These are phyloP conservation scores for Peromyscus melanophrys DNA, from an alignment of 2,797 vertebrate species.

Conservation along the genomic window DNA sequence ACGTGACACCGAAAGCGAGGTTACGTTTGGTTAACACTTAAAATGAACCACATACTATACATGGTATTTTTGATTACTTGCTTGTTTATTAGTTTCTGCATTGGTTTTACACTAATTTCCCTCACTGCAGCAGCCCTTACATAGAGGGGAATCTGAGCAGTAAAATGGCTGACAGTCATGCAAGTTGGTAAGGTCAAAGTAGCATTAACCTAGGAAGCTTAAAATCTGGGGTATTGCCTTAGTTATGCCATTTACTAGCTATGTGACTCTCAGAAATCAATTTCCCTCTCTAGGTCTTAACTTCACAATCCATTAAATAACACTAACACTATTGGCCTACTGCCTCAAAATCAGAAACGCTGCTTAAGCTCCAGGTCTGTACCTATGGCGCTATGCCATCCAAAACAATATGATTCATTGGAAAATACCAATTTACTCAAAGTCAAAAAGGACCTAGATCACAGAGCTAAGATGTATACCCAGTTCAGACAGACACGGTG, in stretches of 20 bases:
- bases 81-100: not conserved
- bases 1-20: not conserved
- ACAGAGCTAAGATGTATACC: not conserved
- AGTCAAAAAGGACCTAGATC: slow-evolving; percentile 40
- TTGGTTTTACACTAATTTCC: slow-evolving; percentile 10
- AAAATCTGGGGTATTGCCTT: not conserved
- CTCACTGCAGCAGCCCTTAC: not conserved
- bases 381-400: not conserved
- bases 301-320: slow-evolving; percentile 34
- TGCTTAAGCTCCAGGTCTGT: not conserved
- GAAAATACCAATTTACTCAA: not conserved
- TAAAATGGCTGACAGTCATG: slow-evolving; percentile 1
- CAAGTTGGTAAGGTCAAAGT: not conserved
- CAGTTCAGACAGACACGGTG: not conserved
- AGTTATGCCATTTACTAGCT: slow-evolving; percentile 1
- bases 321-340: not conserved
- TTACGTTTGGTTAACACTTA: not conserved
- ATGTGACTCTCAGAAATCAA: not conserved
- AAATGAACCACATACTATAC: not conserved
- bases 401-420: not conserved
- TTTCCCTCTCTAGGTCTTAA: slow-evolving; percentile 32
- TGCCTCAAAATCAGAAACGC: slow-evolving; percentile 36
- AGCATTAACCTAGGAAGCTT: not conserved
- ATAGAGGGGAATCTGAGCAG: not conserved
- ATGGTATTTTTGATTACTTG: not conserved